Evolutionary conservation across 2,888 invertebrate genomes (phyloP), one percentile per base, ranked within the genome.

Genomic region (Tetragonisca angustula): DNA sequence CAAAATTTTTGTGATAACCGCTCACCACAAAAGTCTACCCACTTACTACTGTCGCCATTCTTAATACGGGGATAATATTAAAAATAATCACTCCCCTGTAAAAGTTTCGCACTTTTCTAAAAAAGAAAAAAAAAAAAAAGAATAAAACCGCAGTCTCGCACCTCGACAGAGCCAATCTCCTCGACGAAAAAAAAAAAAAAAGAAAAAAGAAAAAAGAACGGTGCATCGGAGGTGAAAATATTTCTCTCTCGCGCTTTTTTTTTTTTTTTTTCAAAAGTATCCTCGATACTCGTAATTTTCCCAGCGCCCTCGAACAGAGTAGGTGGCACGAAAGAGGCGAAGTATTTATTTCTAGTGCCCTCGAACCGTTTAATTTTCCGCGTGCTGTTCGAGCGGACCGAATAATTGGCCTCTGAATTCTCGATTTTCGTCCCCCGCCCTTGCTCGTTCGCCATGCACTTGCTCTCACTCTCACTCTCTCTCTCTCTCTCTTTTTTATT

Each of bases 261-360:
- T 24, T 27, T 27, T 61, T 67, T 24, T 62, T 56, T 61, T 62
- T 65, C 43, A 43, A 69, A 78, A 78, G 61, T 70, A 61, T 56
- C 54, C 56, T 27, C 50, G 79, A 71, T 72, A 64, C 56, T 77
- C 71, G 71, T 79, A 78, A 68, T 79, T 79, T 54, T 59, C 56
- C 69, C 64, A 76, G 75, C 77, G 73, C 64, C 81, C 84, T 85
- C 78, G 75, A 77, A 68, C 19, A 61, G 76, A 78, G 70, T 78
- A 68, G 71, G 71, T 72, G 71, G 64, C 76, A 65, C 59, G 52
- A 81, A 81, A 79, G 64, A 32, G 76, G 69, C 76, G 70, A 83
- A 80, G 77, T 86, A 86, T 86, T 86, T 86, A 85, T 79, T 79
- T 84, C 62, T 32, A 84, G 77, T n/a, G 75, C 70, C 74, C 77